Conservation (phyloP, 2,797 vertebrate genomes). For the Melopsittacus undulatus region DNA sequence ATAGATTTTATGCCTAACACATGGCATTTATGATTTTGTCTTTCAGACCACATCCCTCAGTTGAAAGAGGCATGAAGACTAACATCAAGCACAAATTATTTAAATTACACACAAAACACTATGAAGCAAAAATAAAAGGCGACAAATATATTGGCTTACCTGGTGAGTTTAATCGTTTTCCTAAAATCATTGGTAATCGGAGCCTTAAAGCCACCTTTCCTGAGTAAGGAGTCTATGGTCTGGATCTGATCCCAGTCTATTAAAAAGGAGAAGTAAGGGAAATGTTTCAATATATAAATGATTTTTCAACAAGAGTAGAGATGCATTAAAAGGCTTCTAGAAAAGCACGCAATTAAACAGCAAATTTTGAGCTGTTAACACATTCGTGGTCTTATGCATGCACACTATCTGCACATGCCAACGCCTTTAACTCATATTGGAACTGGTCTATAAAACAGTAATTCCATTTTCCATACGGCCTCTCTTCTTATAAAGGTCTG, state of each 20-base stretch:
- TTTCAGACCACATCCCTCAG: not conserved
- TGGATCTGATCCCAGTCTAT: conserved; percentile 88
- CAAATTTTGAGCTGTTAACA: not conserved
- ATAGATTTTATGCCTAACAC: not conserved
- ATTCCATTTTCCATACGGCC: not conserved
- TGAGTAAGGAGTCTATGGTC: conserved; percentile 87
- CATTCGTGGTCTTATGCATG: not conserved
- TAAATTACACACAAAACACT: not conserved
- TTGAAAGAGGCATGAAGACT: not conserved
- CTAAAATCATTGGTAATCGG: conserved; percentile 87
- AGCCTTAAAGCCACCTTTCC: conserved; percentile 87
- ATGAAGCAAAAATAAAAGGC: conserved; percentile 5
- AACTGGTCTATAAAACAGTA: not conserved
- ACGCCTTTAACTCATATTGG: not conserved
- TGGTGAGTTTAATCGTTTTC: conserved; percentile 86
- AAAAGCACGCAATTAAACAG: not conserved
- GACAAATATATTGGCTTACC: conserved; percentile 66
- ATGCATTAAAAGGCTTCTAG: conserved; percentile 16
- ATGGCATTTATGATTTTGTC: not conserved
- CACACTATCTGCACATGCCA: conserved; percentile 22
- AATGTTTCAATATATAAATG: not conserved
- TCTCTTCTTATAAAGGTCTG: not conserved
- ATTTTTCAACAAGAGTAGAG: not conserved
- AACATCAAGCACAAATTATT: not conserved
- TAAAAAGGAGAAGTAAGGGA: conserved; percentile 42